Conservation (phyloP, 2,113 vertebrate genomes). For the Eonycteris spelaea region DNA sequence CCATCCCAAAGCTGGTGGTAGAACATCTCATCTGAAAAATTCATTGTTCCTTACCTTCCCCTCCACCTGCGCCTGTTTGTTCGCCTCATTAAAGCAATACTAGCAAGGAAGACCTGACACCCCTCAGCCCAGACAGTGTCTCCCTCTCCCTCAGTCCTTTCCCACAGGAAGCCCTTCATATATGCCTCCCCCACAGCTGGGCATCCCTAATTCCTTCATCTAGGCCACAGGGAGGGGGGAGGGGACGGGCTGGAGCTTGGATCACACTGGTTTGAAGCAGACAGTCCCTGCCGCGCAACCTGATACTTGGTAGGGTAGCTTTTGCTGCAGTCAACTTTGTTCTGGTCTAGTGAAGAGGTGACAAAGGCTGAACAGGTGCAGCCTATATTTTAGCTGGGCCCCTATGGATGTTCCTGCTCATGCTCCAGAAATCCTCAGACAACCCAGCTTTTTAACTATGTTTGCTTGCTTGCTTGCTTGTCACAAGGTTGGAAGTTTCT, state of each 20-base stretch:
- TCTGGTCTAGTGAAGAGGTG: conserved; percentile 13
- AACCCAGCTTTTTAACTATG: neutral
- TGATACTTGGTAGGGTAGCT: neutral
- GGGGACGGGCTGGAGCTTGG: no score
- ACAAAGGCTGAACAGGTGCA: conserved; percentile 21
- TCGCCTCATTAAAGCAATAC: neutral
- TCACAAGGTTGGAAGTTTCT: neutral
- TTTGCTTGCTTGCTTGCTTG: neutral
- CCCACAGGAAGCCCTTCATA: neutral
- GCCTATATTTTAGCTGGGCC: neutral
- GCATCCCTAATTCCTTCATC: neutral
- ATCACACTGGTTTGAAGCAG: neutral
- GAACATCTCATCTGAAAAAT: neutral
- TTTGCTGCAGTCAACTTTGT: conserved; percentile 21
- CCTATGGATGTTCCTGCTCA: neutral
- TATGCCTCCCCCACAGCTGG: neutral
- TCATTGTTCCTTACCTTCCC: neutral
- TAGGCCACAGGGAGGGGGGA: rapidly evolving
- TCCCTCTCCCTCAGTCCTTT: neutral
- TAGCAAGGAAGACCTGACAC: neutral
- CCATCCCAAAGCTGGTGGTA: neutral
- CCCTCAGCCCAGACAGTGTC: neutral
- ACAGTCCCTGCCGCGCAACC: neutral
- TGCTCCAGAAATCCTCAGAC: neutral
- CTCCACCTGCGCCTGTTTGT: neutral